Evolutionary conservation across 2,113 vertebrate species (phyloP), one percentile per base, ranked within the genome.

Genomic region (Catagonus wagneri): DNA sequence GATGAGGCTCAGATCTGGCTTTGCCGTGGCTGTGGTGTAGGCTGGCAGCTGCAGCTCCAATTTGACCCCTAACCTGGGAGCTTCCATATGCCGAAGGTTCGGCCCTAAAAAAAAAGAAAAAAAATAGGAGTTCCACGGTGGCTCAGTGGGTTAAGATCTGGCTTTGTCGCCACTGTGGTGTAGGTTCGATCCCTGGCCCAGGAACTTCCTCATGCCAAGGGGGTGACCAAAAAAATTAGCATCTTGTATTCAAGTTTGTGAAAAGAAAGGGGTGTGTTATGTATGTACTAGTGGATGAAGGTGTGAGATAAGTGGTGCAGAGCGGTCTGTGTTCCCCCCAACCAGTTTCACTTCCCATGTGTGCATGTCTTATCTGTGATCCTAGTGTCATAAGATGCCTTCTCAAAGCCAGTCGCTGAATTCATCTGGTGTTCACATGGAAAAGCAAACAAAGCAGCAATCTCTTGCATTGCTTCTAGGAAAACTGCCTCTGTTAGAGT

Each of bases 241-340:
- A 5, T 15, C 54, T 61, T 36, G 2, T 19, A 4, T 27, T 54
- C 29, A 23, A 7, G 13, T 32, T 7, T 29, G 10, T 71, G 78
- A 16, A 27, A 52, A 81, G 52, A 19, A 80, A 61, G n/a, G 23
- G n/a, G 3, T 8, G 0, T 4, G 1, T 8, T 50, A 44, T 44
- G 1, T 23, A 1, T 13, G 32, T 39, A 23, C 32, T 44, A 1
- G 34, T 8, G 2, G 10, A 4, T 1, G 6, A 22, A 6, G 6
- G 84, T 36, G 0, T 36, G 4, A 6, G 50, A 4, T 25, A 1
- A 20, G 63, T 2, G 3, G 14, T 3, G 6, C n/a, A 0, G 27
- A 52, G 69, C 16, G 2, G 25, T 0, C 22, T 1, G 32, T 32
- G 12, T 44, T 23, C 25, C 56, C 29, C 1, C 71, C 19, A 0